Base-by-base conservation (phyloP, 2,797 vertebrate genomes). In the Chloroceryle inda region DNA sequence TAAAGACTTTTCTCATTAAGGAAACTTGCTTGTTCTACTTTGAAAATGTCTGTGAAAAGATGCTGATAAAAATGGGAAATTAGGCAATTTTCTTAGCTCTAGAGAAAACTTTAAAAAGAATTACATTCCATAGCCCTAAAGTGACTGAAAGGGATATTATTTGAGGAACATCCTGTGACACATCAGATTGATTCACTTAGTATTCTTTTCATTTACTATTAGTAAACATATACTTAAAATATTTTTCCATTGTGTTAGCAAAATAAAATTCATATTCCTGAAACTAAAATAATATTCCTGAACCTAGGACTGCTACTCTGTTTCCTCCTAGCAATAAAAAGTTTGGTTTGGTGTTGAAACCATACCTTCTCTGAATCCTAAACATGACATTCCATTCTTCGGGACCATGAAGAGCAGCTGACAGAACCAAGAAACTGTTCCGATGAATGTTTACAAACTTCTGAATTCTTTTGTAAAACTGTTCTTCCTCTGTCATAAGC, bases 361-460 rank as follows among this genome's bases (percentile, higher is more conserved):
- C 67, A 19, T 98, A 99, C 99, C 99, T 99, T 91, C 97, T 98
- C 89, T 99, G 99, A 97, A 99, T 98, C 86, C 76, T 95, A 66
- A 98, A 98, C 97, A 99, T 97, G 40, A 97, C 62, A 37, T 98
- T 97, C 98, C 98, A 95, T 94, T 99, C 99, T 89, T 92, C 98
- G 44, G 96, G 94, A 44, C 98, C 98, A 82, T 98, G 98, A 62
- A 99, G 98, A 64, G 99, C 98, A 27, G 98, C 97, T 85, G 95
- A 97, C 17, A 99, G 97, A 83, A 99, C 97, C 80, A 99, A 95
- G 94, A 99, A 99, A 90, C 99, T 98, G 96, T 99, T 99, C 52
- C 98, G 98, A 96, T 99, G 99, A 71, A 99, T 98, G 75, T 97
- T 98, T 92, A 98, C 96, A 95, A 99, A 99, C 40, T 95, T 98